Evolutionary conservation across 1,140 invertebrate genomes (phyloP), one percentile per base, ranked within the genome.

Genomic region (Riptortus pedestris): DNA sequence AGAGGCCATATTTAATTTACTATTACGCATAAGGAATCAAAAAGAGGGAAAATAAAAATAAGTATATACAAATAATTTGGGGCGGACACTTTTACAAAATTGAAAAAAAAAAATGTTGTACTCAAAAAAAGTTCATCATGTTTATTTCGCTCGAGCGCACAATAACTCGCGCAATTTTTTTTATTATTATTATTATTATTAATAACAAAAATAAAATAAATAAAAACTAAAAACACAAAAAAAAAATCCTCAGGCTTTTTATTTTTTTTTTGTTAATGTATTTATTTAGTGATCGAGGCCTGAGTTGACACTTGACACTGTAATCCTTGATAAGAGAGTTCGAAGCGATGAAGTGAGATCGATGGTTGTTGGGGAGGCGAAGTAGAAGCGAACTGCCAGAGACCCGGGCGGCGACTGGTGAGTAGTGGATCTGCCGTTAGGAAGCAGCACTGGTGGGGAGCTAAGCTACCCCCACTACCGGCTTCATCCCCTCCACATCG

Each of bases 401-500:
- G 31, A 7, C 31, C 51, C 24, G 2, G 24, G 51, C 20, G 51
- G 18, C 51, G 22, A 55, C 51, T 55, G 24, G 22, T 24, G 51
- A 22, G 18, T 26, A 14, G 51, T 2, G 5, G 24, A 24, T 14
- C 18, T n/a, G 22, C 0, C 51, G 51, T 24, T 24, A 55, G 51
- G 24, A 9, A 55, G 51, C 51, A 55, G 51, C 51, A 55, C 51
- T 26, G 51, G 51, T 16, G 51, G 51, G 51, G 51, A 24, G 20
- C 20, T 24, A 14, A 14, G 22, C n/a, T 3, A 4, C 51, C 24
- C 51, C 51, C 51, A 55, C 51, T 27, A 1, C 24, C 20, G 2
- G 3, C 51, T 18, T n/a, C 45, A 48, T 14, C 12, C 48, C 48
- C 48, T 2, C 48, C 45, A 47, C 45, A n/a, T n/a, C 45, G 9